phyloP scores from a whole-genome alignment of 2,797 vertebrate genomes.

The Pogoniulus pusillus region DNA sequence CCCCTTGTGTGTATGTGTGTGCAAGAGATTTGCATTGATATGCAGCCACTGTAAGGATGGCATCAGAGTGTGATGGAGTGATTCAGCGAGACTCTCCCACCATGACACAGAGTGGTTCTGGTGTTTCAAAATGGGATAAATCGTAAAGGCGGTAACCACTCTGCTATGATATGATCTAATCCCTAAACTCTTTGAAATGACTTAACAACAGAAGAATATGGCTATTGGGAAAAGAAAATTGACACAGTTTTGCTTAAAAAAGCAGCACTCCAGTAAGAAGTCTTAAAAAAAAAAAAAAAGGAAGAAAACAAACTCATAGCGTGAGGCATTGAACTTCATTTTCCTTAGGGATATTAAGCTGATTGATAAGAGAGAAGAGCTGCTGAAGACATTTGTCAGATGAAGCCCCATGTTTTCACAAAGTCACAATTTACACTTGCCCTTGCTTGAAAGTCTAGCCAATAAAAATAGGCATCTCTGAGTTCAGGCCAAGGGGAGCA shows the following conservation, averaged over 20 bases:
- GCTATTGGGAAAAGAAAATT: not conserved
- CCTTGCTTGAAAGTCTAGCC: not conserved
- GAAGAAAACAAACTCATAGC: not conserved
- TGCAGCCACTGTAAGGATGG: not conserved
- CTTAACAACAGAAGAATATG: not conserved
- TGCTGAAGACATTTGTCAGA: not conserved
- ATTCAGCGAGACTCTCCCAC: not conserved
- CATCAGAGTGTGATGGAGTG: not conserved
- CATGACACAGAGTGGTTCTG: not conserved
- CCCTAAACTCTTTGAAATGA: not conserved
- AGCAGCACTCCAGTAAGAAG: not conserved
- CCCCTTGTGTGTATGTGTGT: not conserved
- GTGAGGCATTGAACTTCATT: not conserved
- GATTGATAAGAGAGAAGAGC: not conserved
- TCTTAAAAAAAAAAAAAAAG: not conserved
- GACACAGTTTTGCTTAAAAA: not conserved
- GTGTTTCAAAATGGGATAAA: not conserved
- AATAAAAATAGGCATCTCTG: not conserved
- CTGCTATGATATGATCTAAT: not conserved
- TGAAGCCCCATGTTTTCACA: not conserved
- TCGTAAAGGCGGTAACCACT: not conserved
- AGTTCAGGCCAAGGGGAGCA: not conserved
- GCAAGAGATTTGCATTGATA: not conserved
- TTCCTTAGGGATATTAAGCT: not conserved
- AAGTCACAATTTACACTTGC: not conserved